These are phyloP conservation scores for Drosophila falleni DNA, from an alignment of 2,888 invertebrate genomes.

Conservation along the genomic window DNA sequence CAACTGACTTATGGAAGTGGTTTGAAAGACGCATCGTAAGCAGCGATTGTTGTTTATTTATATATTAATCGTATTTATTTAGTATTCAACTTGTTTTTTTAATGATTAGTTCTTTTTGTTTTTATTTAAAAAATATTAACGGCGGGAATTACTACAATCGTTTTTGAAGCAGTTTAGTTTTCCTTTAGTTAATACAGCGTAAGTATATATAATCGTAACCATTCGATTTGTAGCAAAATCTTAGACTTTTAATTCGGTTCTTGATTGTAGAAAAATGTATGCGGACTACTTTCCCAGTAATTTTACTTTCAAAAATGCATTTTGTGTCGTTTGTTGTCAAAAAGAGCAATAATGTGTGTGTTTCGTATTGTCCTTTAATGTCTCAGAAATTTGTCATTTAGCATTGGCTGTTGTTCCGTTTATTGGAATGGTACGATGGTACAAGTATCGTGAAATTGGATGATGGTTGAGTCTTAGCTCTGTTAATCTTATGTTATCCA, in stretches of 20 bases:
- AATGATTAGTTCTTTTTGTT: constrained; percentile 19
- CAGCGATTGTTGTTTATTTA: constrained; percentile 44
- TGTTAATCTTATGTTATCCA: constrained; percentile 8
- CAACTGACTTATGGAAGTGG: constrained; percentile 62
- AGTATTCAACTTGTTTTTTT: constrained; percentile 43
- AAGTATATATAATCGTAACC: constrained; percentile 50
- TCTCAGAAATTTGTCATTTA: constrained; percentile 69
- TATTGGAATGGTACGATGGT: constrained; percentile 17
- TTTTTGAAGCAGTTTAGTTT: constrained; percentile 41
- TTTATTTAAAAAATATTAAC: constrained; percentile 71
- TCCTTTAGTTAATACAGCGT: constrained; percentile 46
- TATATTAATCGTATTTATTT: constrained; percentile 49
- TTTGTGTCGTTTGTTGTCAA: constrained; percentile 53
- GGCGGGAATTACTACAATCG: constrained; percentile 82
- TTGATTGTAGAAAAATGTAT: constrained; percentile 77
- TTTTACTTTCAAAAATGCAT: constrained; percentile 46
- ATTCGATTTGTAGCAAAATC: constrained; percentile 71
- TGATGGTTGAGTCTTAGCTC: neutral
- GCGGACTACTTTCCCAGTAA: constrained; percentile 43
- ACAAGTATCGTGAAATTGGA: constrained; percentile 21
- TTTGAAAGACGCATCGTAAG: constrained; percentile 65
- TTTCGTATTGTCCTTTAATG: constrained; percentile 75
- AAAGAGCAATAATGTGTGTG: constrained; percentile 68
- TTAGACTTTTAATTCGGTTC: constrained; percentile 46
- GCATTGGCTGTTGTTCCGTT: constrained; percentile 41